Base-by-base conservation (phyloP, 37 sponge, comb jelly and placozoan genomes). In the Halichondria panicea region DNA sequence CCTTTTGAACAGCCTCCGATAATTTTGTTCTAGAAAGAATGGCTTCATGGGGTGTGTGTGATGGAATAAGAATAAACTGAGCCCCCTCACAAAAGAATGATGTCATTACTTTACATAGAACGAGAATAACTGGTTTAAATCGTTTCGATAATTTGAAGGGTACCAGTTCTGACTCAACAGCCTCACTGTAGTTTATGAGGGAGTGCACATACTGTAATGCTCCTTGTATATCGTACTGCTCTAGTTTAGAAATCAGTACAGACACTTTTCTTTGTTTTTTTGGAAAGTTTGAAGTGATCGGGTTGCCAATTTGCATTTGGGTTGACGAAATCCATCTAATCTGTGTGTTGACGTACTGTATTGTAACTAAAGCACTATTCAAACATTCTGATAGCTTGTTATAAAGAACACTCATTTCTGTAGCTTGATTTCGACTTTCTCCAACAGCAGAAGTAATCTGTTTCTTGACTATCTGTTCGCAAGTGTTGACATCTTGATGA, bases 21-120 rank as follows among this genome's bases (percentile, higher is more conserved):
- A 76, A 35, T 55, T 11, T n/a, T 22, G 74, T 0, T 30, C 4
- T 63, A 24, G 34, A 32, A 19, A 71, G 27, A 43, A 36, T 32
- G n/a, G 64, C 41, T 31, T 24, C 27, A 37, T 13, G 3, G 21
- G 53, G 54, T 58, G 19, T 0, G 0, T 19, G 43, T 1, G 21
- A 1, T 13, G 36, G 71, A 34, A 28, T 42, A 38, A 54, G 59
- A 40, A 59, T 3, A 34, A 43, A 24, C 18, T 40, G 68, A 30
- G 35, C 31, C 0, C 55, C 22, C 3, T 40, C 30, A 4, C 33
- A 25, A 36, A 85, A 85, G 46, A 37, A 85, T 6, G 74, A 55
- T 19, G 58, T 55, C 81, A 85, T 85, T 22, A 77, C 31, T n/a
- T 31, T 30, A 4, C 70, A 71, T 22, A 84, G 43, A 28, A 42